Evolutionary conservation across 2,888 invertebrate species (phyloP).

Genomic region (Gibbula magus): DNA sequence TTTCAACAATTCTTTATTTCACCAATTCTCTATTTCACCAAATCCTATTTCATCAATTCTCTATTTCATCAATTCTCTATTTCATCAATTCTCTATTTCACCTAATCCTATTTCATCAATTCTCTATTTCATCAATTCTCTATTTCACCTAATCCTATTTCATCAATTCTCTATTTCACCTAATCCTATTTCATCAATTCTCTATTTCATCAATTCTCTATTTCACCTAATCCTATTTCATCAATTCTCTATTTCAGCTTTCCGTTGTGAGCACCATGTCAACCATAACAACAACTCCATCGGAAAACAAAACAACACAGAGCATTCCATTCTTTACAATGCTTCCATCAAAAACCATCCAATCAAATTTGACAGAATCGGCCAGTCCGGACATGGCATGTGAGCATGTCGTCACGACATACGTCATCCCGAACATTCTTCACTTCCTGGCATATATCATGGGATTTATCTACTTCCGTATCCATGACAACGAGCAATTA

Average conservation of each 20-base stretch:
- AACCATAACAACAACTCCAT: constrained; percentile 32
- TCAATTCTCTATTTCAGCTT: constrained; percentile 31
- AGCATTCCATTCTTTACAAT: constrained; percentile 34
- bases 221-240: neutral
- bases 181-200: neutral
- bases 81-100: too few species aligned
- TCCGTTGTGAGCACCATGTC: constrained; percentile 40
- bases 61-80: too few species aligned
- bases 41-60: too few species aligned
- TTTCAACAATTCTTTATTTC: too few species aligned
- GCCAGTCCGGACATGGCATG: constrained; percentile 49
- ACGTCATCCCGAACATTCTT: constrained; percentile 72
- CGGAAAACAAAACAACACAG: constrained; percentile 19
- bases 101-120: too few species aligned
- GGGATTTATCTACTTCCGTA: constrained; percentile 71
- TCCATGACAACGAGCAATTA: constrained; percentile 74
- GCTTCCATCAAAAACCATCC: constrained; percentile 31
- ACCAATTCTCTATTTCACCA: too few species aligned
- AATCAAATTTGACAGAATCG: constrained; percentile 43
- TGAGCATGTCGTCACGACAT: constrained; percentile 73
- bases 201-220: neutral
- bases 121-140: too few species aligned
- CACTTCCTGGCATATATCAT: constrained; percentile 72
- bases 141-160: too few species aligned
- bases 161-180: too few species aligned